These are phyloP conservation scores for Palythoa caribaeorum DNA, from an alignment of 92 coral and sea anemone species.

Conservation along the genomic window DNA sequence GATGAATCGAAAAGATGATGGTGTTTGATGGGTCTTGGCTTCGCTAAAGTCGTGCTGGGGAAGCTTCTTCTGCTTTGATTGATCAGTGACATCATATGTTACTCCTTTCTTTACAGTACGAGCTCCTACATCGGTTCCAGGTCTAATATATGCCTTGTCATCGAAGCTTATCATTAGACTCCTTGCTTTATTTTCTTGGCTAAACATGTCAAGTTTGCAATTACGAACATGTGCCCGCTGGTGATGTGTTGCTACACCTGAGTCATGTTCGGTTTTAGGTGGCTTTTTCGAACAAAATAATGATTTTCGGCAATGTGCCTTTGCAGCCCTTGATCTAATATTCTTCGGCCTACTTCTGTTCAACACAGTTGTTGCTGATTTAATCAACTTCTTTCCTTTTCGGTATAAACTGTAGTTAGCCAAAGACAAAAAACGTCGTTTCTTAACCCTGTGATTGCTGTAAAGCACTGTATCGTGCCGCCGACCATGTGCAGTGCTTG, in stretches of 20 bases:
- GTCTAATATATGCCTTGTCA: conserved; percentile 58
- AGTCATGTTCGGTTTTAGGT: conserved; percentile 65
- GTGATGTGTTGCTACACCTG: conserved; percentile 62
- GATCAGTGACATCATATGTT: conserved; percentile 57
- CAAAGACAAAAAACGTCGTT: conserved; percentile 60
- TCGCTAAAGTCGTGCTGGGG: conserved; percentile 68
- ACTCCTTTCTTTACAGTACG: conserved; percentile 56
- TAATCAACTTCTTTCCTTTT: conserved; percentile 67
- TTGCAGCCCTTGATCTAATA: conserved; percentile 61
- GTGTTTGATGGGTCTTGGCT: conserved; percentile 58
- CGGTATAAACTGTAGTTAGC: conserved; percentile 55
- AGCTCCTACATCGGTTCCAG: conserved; percentile 67
- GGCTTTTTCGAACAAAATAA: conserved; percentile 73
- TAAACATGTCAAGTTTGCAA: conserved; percentile 60
- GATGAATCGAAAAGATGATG: conserved; percentile 68
- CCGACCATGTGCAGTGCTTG: conserved; percentile 54
- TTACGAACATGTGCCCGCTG: conserved; percentile 69
- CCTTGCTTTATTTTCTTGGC: conserved; percentile 49
- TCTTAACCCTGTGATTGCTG: conserved; percentile 72
- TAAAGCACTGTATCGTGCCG: conserved; percentile 69
- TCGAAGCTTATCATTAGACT: conserved; percentile 53
- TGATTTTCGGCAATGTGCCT: conserved; percentile 66
- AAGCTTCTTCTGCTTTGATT: conserved; percentile 57
- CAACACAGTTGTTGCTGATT: conserved; percentile 67
- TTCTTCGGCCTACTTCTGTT: conserved; percentile 67